Percentiles rank a stretch among this genome's conserved stretches.
phyloP scores from a whole-genome alignment of 2,888 invertebrate genomes.

The Fragum whitleyi region DNA sequence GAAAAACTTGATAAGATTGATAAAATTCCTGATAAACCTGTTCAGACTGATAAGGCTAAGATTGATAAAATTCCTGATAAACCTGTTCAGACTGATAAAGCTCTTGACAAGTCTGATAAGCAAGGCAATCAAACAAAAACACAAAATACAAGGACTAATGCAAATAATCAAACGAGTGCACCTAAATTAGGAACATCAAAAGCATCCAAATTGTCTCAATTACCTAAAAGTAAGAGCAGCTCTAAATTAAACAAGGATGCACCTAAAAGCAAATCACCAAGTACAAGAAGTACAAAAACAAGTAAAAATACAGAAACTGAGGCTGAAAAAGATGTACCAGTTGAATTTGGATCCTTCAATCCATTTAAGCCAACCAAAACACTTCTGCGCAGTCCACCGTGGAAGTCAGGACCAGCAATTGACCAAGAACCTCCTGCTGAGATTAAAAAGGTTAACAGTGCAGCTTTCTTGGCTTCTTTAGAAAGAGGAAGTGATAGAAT shows the following conservation, averaged over 20 bases:
- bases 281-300: not conserved
- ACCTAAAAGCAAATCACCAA: not conserved
- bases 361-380: conserved; percentile 59
- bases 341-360: conserved; percentile 4
- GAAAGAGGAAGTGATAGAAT: conserved; percentile 7
- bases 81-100: no score
- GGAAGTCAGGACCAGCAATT: not conserved
- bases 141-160: no score
- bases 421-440: conserved; percentile 21
- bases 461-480: conserved; percentile 38
- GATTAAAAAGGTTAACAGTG: conserved; percentile 34
- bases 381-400: conserved; percentile 43
- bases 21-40: no score
- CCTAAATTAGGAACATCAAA: no score
- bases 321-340: not conserved
- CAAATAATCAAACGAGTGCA: no score
- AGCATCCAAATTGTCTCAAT: not conserved
- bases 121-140: no score
- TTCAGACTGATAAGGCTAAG: no score
- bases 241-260: not conserved
- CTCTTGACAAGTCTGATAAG: no score
- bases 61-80: no score
- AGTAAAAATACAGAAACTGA: not conserved
- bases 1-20: no score
- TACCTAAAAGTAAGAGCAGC: not conserved